A percentile compares a stretch with the other conserved stretches of the same genome.
Conservation (phyloP, 2,113 vertebrate species). For the Grus americana region DNA sequence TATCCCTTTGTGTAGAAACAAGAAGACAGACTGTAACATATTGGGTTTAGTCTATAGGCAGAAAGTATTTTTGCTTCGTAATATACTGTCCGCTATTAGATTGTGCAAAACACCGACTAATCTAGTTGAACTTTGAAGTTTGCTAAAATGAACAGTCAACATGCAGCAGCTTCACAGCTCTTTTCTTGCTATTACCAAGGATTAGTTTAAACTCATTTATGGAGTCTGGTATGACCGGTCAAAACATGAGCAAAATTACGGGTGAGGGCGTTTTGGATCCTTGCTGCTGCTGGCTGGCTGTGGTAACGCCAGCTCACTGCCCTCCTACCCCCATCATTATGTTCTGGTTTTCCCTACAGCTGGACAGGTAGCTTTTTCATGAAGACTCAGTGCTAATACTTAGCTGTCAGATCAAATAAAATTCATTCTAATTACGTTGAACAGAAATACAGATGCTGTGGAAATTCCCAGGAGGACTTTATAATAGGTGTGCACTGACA, state of each 20-base stretch:
- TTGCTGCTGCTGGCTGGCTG: background rate
- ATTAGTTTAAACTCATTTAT: background rate
- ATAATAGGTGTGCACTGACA: background rate
- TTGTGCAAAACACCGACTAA: background rate
- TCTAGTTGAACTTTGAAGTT: background rate
- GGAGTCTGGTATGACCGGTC: background rate
- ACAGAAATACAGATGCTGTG: slow-evolving; percentile 31
- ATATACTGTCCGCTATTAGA: background rate
- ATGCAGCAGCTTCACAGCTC: background rate
- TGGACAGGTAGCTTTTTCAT: background rate
- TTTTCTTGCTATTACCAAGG: background rate
- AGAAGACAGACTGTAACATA: background rate
- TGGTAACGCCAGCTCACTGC: background rate
- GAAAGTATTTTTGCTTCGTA: background rate
- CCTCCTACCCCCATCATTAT: background rate
- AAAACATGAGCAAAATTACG: background rate
- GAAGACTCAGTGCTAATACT: background rate
- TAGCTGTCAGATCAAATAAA: slow-evolving; percentile 41
- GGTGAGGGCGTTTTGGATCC: background rate
- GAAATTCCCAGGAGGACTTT: background rate
- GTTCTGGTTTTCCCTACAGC: background rate
- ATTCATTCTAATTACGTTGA: slow-evolving; percentile 16
- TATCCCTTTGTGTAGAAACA: background rate
- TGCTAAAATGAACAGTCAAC: background rate
- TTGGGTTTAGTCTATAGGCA: background rate